These are phyloP conservation scores for Chaetodon trifasciatus DNA, from an alignment of 2,797 vertebrate genomes.

Conservation along the genomic window DNA sequence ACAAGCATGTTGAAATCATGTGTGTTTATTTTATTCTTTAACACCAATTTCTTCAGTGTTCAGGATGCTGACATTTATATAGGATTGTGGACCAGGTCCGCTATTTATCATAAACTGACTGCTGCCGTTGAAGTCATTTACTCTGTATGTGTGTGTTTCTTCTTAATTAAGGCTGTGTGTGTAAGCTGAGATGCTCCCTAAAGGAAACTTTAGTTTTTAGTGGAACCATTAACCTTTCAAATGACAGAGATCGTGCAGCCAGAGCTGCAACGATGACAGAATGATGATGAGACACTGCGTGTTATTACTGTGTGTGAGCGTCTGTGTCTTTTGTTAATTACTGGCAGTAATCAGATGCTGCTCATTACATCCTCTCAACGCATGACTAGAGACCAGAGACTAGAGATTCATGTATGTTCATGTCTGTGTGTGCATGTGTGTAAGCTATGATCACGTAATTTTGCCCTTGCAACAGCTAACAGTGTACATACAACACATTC, in stretches of 20 bases:
- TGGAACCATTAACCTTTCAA: slow-evolving; percentile 92
- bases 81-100: background rate
- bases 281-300: slow-evolving; percentile 89
- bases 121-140: slow-evolving; percentile 28
- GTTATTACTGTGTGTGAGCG: slow-evolving; percentile 82
- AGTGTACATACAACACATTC: slow-evolving; percentile 3
- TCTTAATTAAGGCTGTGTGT: slow-evolving; percentile 88
- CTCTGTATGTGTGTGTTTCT: slow-evolving; percentile 30
- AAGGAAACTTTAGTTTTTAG: slow-evolving; percentile 49
- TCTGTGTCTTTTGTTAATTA: slow-evolving; percentile 92
- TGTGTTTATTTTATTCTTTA: background rate
- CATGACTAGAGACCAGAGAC: slow-evolving; percentile 82
- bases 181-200: slow-evolving; percentile 82
- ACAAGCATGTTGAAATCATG: background rate
- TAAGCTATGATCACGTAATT: slow-evolving; percentile 5
- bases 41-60: background rate
- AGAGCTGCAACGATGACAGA: slow-evolving; percentile 88
- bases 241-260: slow-evolving; percentile 86
- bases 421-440: slow-evolving; percentile 22
- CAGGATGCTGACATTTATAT: background rate
- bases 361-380: slow-evolving; percentile 87
- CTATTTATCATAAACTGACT: slow-evolving; percentile 27
- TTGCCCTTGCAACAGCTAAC: slow-evolving; percentile 14
- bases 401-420: slow-evolving; percentile 30
- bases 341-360: slow-evolving; percentile 91